phyloP scores from a whole-genome alignment of 1,140 invertebrate species.

The Arion vulgaris region DNA sequence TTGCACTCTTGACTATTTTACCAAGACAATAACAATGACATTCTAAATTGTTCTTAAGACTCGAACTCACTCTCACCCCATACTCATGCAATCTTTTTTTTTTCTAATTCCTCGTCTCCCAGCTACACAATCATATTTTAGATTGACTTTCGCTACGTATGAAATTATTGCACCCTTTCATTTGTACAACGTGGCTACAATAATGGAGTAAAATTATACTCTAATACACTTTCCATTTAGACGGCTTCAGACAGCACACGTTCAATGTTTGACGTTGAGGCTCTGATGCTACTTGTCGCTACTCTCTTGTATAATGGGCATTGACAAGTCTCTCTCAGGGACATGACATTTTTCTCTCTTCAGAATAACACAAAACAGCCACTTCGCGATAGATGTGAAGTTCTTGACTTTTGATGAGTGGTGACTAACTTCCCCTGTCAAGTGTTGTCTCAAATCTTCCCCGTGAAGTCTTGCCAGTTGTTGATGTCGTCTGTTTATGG shows the following conservation, averaged over 20 bases:
- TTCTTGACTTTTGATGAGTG: constrained; percentile 5
- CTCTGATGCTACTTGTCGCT: neutral
- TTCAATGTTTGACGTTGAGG: constrained; percentile 8
- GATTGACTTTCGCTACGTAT: neutral
- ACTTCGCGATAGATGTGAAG: neutral
- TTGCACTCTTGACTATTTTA: no score
- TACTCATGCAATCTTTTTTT: no score
- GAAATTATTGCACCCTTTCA: neutral
- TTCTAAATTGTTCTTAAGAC: no score
- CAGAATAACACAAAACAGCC: neutral
- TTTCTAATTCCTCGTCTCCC: neutral
- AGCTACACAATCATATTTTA: constrained; percentile 6
- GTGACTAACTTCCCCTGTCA: neutral
- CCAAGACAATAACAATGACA: no score
- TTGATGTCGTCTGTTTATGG: neutral
- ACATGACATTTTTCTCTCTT: neutral
- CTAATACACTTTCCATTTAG: constrained; percentile 9
- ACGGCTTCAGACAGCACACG: neutral
- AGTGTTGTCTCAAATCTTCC: neutral
- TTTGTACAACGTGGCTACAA: neutral
- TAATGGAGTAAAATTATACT: constrained; percentile 1
- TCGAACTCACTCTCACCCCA: no score
- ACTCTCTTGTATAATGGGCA: neutral
- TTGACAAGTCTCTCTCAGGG: neutral
- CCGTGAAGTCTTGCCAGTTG: neutral